Evolutionary conservation across 2,888 invertebrate species (phyloP), one percentile per base, ranked within the genome.

Genomic region (Nycteola revayana): DNA sequence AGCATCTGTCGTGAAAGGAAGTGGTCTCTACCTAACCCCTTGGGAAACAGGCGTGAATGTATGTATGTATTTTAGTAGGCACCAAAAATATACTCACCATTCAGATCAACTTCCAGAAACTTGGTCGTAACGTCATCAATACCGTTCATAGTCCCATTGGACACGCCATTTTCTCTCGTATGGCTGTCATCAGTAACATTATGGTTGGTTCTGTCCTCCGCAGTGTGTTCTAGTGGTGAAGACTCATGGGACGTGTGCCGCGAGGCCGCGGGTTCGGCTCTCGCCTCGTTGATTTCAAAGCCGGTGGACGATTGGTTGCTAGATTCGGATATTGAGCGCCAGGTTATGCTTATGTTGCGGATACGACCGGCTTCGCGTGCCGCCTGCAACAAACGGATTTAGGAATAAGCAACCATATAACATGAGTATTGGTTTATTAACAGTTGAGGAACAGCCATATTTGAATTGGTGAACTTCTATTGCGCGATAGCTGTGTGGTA

Each of bases 321-420:
- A 2, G 87, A 88, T 38, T 89, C 89, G 0, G 89, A 89, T 40
- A 89, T 71, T 0, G 89, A 89, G 0, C 89, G 73, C 88, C 89
- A 88, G 0, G 87, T 89, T 39, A 89, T 87, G 64, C 89, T 89
- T 33, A 88, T 78, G 61, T 86, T 81, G 1, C 89, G 67, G 1
- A 70, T 69, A 1, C 86, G 66, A 1, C 70, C 71, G 2, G 72
- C 46, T 51, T 82, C 83, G 40, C 78, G 63, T 8, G 81, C 66
- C 1, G 74, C 72, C 86, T 83, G 66, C 2, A 21, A 21, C 7
- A 7, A 18, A 21, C 2, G 7, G 2, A 14, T 14, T 14, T 14
- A 14, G 5, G 14, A 14, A 14, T 14, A 14, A n/a, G n/a, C n/a
- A n/a, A n/a, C n/a, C n/a, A n/a, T n/a, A n/a, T n/a, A n/a, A n/a